These are phyloP conservation scores for Mormyrops boulengeri DNA, from an alignment of 2,797 vertebrate genomes.

Conservation along the genomic window DNA sequence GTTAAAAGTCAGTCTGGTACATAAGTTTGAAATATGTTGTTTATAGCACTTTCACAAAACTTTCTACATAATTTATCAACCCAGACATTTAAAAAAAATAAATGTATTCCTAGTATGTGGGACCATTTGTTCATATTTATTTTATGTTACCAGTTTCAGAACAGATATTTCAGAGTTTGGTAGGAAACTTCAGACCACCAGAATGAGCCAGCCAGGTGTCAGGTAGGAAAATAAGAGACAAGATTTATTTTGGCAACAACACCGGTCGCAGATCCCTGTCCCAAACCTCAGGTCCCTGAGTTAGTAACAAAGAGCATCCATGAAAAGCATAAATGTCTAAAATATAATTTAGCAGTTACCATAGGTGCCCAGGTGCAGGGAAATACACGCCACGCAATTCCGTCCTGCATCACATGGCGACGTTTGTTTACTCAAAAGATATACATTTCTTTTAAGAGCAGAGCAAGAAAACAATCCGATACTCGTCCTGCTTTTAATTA, in stretches of 20 bases:
- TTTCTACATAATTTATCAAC: neutral
- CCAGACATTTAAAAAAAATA: neutral
- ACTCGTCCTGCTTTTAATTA: slow-evolving; percentile 22
- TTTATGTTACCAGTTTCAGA: neutral
- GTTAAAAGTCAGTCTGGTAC: neutral
- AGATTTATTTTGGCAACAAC: slow-evolving; percentile 44
- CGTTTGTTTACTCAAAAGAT: slow-evolving; percentile 45
- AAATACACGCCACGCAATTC: slow-evolving; percentile 21
- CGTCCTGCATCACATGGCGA: slow-evolving; percentile 42
- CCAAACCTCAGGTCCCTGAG: slow-evolving; percentile 71
- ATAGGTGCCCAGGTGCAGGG: slow-evolving; percentile 39
- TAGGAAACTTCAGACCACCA: slow-evolving; percentile 17
- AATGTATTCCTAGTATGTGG: neutral
- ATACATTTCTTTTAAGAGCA: slow-evolving; percentile 48
- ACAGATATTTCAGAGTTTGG: neutral
- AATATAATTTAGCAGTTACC: slow-evolving; percentile 44
- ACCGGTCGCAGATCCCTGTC: slow-evolving; percentile 39
- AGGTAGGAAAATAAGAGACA: slow-evolving; percentile 44
- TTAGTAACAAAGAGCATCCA: slow-evolving; percentile 62
- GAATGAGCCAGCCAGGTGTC: slow-evolving; percentile 27
- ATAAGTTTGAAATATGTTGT: slow-evolving; percentile 7
- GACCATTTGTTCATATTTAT: neutral
- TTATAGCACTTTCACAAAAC: neutral
- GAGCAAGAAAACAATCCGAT: slow-evolving; percentile 45
- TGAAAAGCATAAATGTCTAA: slow-evolving; percentile 41